Evolutionary conservation across 2,888 invertebrate genomes (phyloP).

Genomic region (Geophilus truncorum): DNA sequence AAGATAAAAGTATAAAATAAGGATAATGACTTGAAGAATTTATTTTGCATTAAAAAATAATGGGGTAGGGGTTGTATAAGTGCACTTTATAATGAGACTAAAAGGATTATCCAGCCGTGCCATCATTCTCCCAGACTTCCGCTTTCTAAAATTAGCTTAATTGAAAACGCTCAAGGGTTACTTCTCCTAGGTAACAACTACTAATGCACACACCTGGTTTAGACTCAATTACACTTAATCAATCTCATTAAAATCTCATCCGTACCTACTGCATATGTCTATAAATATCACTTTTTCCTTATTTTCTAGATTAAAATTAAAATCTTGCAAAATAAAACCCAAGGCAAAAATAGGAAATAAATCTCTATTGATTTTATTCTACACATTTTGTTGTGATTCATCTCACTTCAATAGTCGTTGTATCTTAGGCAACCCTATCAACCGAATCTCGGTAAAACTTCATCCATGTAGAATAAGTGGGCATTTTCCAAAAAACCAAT

Average conservation of each 20-base stretch:
- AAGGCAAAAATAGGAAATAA: too few species aligned
- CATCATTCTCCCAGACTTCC: neutral
- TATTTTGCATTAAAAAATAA: slow-evolving; percentile 17
- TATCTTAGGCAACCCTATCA: neutral
- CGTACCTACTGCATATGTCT: neutral
- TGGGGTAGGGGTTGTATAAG: neutral
- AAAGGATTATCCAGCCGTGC: slow-evolving; percentile 21
- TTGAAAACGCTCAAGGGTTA: slow-evolving; percentile 24
- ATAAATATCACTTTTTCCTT: neutral
- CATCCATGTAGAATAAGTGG: neutral
- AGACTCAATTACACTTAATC: slow-evolving; percentile 24
- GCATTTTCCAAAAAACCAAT: neutral
- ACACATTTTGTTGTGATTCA: neutral
- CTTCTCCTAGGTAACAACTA: slow-evolving; percentile 19
- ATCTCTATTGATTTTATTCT: too few species aligned
- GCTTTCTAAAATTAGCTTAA: slow-evolving; percentile 21
- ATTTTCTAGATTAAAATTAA: too few species aligned
- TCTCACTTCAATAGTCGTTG: neutral
- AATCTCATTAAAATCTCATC: slow-evolving; percentile 24
- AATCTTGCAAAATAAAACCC: too few species aligned
- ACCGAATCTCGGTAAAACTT: neutral
- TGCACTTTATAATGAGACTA: slow-evolving; percentile 19
- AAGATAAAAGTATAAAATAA: neutral
- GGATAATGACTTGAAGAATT: neutral
- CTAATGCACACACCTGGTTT: slow-evolving; percentile 24